Percentiles rank a stretch among this genome's conserved stretches.
phyloP scores from a whole-genome alignment of 2,888 invertebrate genomes.

The Synergus japonicus region DNA sequence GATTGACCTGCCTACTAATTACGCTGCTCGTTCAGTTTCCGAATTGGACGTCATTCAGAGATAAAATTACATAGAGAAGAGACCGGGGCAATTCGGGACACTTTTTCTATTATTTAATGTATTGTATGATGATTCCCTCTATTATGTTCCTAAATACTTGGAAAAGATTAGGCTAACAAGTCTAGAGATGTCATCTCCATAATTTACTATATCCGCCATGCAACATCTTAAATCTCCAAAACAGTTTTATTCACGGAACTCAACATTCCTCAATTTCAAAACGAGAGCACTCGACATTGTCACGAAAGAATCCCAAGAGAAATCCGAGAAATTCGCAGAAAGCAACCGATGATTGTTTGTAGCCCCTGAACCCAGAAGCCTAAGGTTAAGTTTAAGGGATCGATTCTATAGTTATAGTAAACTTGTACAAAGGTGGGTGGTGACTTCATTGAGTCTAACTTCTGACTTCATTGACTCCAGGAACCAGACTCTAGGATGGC shows the following conservation, averaged over 20 bases:
- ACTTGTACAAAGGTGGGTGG: neutral
- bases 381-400: neutral
- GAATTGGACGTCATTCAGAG: too few relatives aligned
- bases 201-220: neutral
- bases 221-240: neutral
- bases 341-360: neutral
- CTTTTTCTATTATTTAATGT: too few relatives aligned
- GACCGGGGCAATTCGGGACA: too few relatives aligned
- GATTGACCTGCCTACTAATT: neutral
- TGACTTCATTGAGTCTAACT: neutral
- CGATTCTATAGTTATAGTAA: neutral
- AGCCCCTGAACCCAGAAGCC: neutral
- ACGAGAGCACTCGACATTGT: neutral
- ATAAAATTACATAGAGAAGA: too few relatives aligned
- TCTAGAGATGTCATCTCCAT: neutral
- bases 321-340: neutral
- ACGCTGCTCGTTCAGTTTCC: neutral
- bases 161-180: too few relatives aligned
- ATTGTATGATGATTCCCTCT: too few relatives aligned
- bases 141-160: too few relatives aligned
- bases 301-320: neutral
- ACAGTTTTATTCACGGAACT: neutral
- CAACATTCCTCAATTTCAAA: neutral
- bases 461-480: too few relatives aligned
- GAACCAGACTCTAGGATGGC: neutral